phyloP scores from a whole-genome alignment of 2,797 vertebrate genomes.

The Iguana delicatissima region DNA sequence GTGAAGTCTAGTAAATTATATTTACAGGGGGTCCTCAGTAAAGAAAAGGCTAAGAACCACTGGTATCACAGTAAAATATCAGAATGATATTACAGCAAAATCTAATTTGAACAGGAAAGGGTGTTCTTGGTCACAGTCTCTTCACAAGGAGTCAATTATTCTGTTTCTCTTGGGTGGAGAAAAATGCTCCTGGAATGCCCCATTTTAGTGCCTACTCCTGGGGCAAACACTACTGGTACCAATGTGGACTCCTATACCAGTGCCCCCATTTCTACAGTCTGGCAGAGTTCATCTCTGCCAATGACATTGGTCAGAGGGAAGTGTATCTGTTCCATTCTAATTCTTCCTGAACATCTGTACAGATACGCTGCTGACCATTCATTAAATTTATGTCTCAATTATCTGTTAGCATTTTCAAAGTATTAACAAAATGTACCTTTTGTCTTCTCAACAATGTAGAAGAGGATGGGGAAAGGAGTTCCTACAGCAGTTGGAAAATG shows the following conservation, averaged over 20 bases:
- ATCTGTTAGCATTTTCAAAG: background rate
- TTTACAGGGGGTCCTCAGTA: too few species aligned
- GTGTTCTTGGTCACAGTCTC: too few species aligned
- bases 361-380: background rate
- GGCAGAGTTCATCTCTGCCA: background rate
- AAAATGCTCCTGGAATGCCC: background rate
- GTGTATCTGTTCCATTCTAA: background rate
- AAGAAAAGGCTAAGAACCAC: too few species aligned
- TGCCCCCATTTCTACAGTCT: too few species aligned
- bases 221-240: background rate
- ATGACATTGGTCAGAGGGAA: background rate
- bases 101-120: too few species aligned
- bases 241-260: background rate
- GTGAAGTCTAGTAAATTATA: too few species aligned
- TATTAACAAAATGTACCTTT: background rate
- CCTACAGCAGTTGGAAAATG: background rate
- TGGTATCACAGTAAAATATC: too few species aligned
- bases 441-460: background rate
- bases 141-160: background rate
- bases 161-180: too few species aligned
- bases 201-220: background rate
- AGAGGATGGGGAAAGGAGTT: background rate
- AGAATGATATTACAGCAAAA: too few species aligned
- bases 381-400: background rate
- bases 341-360: background rate